Percentiles rank a stretch among this genome's conserved stretches.
Evolutionary conservation across 2,113 vertebrate genomes (phyloP).

Genomic region (Ictidomys tridecemlineatus): DNA sequence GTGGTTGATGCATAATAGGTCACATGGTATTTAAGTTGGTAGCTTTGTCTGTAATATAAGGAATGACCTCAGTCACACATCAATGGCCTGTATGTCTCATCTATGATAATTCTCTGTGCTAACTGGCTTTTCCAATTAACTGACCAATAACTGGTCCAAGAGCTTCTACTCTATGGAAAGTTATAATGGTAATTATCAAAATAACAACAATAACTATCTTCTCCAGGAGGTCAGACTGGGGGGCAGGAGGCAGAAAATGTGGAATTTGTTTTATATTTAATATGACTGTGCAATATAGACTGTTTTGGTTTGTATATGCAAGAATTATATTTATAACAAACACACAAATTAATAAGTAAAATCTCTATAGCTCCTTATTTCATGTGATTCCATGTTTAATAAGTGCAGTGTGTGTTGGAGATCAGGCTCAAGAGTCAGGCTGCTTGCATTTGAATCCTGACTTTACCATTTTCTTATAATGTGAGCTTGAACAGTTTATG

Average conservation of each 20-base stretch:
- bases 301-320: not conserved
- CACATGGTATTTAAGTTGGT: not conserved
- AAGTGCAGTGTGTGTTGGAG: not conserved
- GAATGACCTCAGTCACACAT: not conserved
- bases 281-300: not conserved
- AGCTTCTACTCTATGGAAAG: not conserved
- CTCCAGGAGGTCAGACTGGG: not conserved
- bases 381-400: not conserved
- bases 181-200: not conserved
- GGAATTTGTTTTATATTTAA: constrained; percentile 29
- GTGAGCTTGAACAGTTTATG: not conserved
- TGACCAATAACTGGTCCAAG: not conserved
- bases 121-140: not conserved
- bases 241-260: not conserved
- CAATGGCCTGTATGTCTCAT: not conserved
- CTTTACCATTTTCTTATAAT: not conserved
- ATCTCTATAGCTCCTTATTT: not conserved
- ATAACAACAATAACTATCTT: not conserved
- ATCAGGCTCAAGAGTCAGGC: not conserved
- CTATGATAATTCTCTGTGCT: not conserved
- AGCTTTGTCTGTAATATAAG: not conserved
- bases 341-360: not conserved
- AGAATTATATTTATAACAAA: not conserved
- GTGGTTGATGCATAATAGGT: not conserved
- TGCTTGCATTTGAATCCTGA: not conserved